These are phyloP conservation scores for Ecliptopera silaceata DNA, from an alignment of 2,888 invertebrate species.

Conservation along the genomic window DNA sequence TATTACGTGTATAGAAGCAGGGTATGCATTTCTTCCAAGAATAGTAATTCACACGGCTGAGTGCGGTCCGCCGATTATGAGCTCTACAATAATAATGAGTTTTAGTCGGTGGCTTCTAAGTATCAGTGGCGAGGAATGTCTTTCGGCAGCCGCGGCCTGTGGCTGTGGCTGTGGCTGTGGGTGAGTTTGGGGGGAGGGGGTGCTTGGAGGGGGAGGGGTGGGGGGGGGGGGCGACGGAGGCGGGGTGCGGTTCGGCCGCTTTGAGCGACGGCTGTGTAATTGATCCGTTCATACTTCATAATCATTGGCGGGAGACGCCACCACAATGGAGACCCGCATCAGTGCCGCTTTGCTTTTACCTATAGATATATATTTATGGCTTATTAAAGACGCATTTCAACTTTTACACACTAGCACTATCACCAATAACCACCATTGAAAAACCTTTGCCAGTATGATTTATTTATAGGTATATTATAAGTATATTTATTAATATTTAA, in stretches of 20 bases:
- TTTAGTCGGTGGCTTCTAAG: slow-evolving; percentile 41
- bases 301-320: slow-evolving; percentile 55
- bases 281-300: slow-evolving; percentile 71
- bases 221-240: slow-evolving; percentile 24
- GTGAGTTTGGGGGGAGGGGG: too few species aligned
- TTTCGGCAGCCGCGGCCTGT: slow-evolving; percentile 27
- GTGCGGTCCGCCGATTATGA: slow-evolving; percentile 20
- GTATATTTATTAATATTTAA: too few species aligned
- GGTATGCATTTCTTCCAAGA: slow-evolving; percentile 23
- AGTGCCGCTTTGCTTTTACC: not conserved
- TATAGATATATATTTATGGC: not conserved
- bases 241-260: slow-evolving; percentile 44
- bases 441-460: too few species aligned
- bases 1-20: slow-evolving; percentile 40
- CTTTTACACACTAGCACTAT: too few species aligned
- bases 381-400: too few species aligned
- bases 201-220: slow-evolving; percentile 23
- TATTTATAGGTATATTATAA: too few species aligned
- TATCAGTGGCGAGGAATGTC: slow-evolving; percentile 32
- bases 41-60: slow-evolving; percentile 5
- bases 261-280: slow-evolving; percentile 62
- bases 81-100: slow-evolving; percentile 21
- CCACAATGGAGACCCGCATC: slow-evolving; percentile 11
- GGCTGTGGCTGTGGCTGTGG: slow-evolving; percentile 20
- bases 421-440: too few species aligned